Percentiles rank a stretch among this genome's conserved stretches.
Evolutionary conservation across 2,113 vertebrate genomes (phyloP).

Genomic region (Thalassoma bifasciatum): DNA sequence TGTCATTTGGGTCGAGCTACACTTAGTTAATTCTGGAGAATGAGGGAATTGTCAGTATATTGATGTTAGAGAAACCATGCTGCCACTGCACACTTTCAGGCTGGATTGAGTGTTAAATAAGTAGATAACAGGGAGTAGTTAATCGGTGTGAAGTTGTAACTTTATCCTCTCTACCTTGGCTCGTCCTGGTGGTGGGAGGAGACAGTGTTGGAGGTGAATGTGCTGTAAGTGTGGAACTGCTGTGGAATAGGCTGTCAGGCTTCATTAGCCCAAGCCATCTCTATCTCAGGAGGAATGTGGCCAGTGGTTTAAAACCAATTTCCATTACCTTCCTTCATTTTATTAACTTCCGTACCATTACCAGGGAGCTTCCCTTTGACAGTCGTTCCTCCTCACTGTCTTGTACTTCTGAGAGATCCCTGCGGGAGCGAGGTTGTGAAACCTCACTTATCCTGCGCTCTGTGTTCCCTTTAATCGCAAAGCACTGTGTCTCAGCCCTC

Average conservation of each 20-base stretch:
- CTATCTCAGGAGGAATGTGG: slow-evolving; percentile 81
- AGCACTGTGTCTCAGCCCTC: slow-evolving; percentile 25
- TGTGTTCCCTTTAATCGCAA: slow-evolving; percentile 66
- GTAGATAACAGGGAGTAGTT: slow-evolving; percentile 80
- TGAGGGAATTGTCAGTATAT: slow-evolving; percentile 33
- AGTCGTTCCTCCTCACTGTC: slow-evolving; percentile 72
- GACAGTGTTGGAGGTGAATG: slow-evolving; percentile 72
- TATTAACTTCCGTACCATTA: slow-evolving; percentile 84
- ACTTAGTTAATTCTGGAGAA: slow-evolving; percentile 20
- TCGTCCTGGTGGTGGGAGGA: slow-evolving; percentile 60
- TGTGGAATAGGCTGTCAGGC: slow-evolving; percentile 83
- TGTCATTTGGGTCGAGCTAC: slow-evolving; percentile 1
- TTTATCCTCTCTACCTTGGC: slow-evolving; percentile 67
- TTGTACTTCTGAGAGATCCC: slow-evolving; percentile 69
- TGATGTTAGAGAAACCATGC: slow-evolving; percentile 56
- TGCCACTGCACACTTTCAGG: slow-evolving; percentile 67
- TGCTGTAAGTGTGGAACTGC: slow-evolving; percentile 74
- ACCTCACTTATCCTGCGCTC: slow-evolving; percentile 58
- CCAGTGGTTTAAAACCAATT: slow-evolving; percentile 86
- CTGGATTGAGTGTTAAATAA: slow-evolving; percentile 84
- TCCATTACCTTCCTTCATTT: slow-evolving; percentile 82
- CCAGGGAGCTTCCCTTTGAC: slow-evolving; percentile 73
- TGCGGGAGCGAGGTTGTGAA: slow-evolving; percentile 53
- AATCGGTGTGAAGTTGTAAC: slow-evolving; percentile 78
- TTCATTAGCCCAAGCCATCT: slow-evolving; percentile 83